Evolutionary conservation across 2,113 vertebrate species (phyloP).

Genomic region (Ancistrus triradiatus): DNA sequence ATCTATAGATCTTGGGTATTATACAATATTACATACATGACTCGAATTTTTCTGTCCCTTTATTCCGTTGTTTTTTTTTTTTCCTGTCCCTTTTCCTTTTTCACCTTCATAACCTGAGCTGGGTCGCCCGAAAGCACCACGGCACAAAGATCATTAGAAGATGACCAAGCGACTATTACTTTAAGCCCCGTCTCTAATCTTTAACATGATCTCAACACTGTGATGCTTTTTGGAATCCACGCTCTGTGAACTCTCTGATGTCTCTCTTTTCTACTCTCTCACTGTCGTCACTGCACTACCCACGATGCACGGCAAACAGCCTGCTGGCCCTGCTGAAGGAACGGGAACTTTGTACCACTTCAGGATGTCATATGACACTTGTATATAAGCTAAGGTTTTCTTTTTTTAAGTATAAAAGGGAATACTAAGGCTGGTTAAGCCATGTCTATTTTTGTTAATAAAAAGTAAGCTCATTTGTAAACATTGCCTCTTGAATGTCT

Average conservation of each 20-base stretch:
- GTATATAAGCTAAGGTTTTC: slow-evolving; percentile 69
- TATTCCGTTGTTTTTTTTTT: not conserved
- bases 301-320: slow-evolving; percentile 56
- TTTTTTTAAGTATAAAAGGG: slow-evolving; percentile 56
- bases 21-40: not conserved
- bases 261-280: not conserved
- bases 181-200: not conserved
- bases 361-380: slow-evolving; percentile 64
- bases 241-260: not conserved
- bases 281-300: slow-evolving; percentile 28
- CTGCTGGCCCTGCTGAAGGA: slow-evolving; percentile 36
- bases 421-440: slow-evolving; percentile 74
- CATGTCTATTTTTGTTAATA: slow-evolving; percentile 78
- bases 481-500: slow-evolving; percentile 65
- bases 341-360: slow-evolving; percentile 63
- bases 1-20: too few relatives aligned
- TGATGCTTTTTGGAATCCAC: slow-evolving; percentile 20
- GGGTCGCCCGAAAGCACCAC: not conserved
- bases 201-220: not conserved
- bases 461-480: slow-evolving; percentile 52
- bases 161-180: not conserved
- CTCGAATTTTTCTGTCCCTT: not conserved
- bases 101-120: not conserved
- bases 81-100: not conserved
- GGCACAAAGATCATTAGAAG: not conserved